These are phyloP conservation scores for Tachina lurida DNA, from an alignment of 2,888 invertebrate genomes.

Conservation along the genomic window DNA sequence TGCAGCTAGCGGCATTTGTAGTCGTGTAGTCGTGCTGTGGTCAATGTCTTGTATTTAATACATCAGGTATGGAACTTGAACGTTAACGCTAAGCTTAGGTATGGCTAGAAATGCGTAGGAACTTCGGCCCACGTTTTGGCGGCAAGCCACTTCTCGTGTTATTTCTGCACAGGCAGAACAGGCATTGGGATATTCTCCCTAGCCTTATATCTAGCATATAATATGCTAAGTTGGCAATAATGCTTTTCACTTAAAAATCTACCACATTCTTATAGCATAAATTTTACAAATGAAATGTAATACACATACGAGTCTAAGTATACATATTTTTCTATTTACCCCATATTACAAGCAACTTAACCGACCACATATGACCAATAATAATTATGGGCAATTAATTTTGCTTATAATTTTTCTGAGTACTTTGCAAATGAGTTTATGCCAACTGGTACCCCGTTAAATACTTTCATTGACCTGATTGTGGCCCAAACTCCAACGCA, in stretches of 20 bases:
- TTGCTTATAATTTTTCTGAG: conserved; percentile 61
- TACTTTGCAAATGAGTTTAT: conserved; percentile 54
- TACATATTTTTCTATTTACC: conserved; percentile 4
- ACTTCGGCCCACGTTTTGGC: too few species aligned
- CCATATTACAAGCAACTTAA: conserved; percentile 48
- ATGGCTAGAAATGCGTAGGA: too few species aligned
- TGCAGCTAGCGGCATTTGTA: too few species aligned
- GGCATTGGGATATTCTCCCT: too few species aligned
- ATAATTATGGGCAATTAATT: conserved; percentile 69
- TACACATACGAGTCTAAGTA: too few species aligned
- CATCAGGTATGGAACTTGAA: too few species aligned
- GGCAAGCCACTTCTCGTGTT: too few species aligned
- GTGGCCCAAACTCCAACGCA: neutral
- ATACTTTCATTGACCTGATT: conserved; percentile 53
- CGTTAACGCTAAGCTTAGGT: too few species aligned
- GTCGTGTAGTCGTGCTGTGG: too few species aligned
- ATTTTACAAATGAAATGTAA: neutral
- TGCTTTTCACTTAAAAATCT: neutral
- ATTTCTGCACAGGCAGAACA: too few species aligned
- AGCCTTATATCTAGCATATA: neutral
- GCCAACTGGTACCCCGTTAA: conserved; percentile 45
- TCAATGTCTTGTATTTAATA: too few species aligned
- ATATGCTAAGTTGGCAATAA: too few species aligned
- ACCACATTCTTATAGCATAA: neutral
- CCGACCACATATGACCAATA: conserved; percentile 65